These are phyloP conservation scores for Coranthus polyacanthus DNA, from an alignment of 2,797 vertebrate species.

Conservation along the genomic window DNA sequence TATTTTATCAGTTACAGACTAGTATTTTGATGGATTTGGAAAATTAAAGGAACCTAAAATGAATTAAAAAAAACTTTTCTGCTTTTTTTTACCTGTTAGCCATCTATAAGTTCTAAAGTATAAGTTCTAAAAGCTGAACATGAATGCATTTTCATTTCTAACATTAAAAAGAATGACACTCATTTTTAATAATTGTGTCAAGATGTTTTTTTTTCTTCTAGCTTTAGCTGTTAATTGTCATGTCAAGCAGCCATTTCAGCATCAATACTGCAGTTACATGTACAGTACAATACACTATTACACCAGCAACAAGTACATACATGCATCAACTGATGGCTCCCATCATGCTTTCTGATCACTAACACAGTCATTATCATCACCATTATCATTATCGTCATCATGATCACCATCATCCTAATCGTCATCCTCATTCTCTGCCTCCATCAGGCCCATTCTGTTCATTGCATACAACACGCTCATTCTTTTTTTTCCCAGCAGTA, in stretches of 20 bases:
- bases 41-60: not conserved
- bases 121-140: not conserved
- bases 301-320: conserved; percentile 52
- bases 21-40: conserved; percentile 22
- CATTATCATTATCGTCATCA: conserved; percentile 79
- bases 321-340: conserved; percentile 67
- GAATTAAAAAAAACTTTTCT: too few relatives aligned
- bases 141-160: conserved; percentile 51
- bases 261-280: conserved; percentile 13
- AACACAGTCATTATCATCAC: conserved; percentile 78
- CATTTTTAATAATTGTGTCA: conserved; percentile 47
- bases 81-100: too few relatives aligned
- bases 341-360: conserved; percentile 79
- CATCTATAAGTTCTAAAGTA: too few relatives aligned
- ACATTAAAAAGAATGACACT: conserved; percentile 72
- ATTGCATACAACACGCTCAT: conserved; percentile 64
- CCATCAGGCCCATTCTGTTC: conserved; percentile 75
- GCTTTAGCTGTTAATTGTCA: conserved; percentile 1
- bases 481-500: conserved; percentile 54
- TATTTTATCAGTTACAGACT: conserved; percentile 23
- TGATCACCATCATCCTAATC: conserved; percentile 80
- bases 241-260: conserved; percentile 9
- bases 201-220: not conserved
- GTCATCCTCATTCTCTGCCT: conserved; percentile 63
- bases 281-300: conserved; percentile 18